A percentile compares a stretch with the other conserved stretches of the same genome.
phyloP scores from a whole-genome alignment of 2,888 invertebrate species.

The Agonopterix alstromeriana region DNA sequence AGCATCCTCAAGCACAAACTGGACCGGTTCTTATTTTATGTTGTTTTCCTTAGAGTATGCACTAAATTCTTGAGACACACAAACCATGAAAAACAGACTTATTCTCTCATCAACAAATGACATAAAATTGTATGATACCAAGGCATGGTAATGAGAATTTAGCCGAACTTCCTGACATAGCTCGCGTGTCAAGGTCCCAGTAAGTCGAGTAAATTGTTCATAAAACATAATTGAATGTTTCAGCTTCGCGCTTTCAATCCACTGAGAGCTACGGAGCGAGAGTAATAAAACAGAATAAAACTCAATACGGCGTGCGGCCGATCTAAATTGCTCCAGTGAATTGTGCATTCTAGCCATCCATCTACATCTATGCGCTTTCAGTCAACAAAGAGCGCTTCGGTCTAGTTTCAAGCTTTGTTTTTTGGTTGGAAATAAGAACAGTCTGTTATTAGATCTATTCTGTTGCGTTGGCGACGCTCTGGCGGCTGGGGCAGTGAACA shows the following conservation, averaged over 20 bases:
- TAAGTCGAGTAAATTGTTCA: conserved; percentile 31
- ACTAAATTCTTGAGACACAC: too few relatives aligned
- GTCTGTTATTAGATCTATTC: too few relatives aligned
- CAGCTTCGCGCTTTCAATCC: conserved; percentile 18
- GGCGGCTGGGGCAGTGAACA: too few relatives aligned
- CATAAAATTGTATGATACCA: conserved; percentile 13
- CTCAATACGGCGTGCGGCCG: neutral
- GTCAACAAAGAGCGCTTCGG: neutral
- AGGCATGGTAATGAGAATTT: conserved; percentile 27
- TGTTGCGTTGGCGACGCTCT: too few relatives aligned
- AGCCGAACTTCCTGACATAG: conserved; percentile 22
- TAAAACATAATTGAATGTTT: conserved; percentile 41
- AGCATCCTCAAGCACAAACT: too few relatives aligned
- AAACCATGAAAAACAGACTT: too few relatives aligned
- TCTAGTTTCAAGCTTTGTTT: neutral
- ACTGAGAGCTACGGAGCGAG: neutral
- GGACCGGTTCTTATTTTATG: too few relatives aligned
- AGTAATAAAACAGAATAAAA: too few relatives aligned
- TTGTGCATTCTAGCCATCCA: conserved; percentile 1
- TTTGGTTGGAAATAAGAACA: too few relatives aligned
- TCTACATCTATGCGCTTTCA: neutral
- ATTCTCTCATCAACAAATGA: neutral
- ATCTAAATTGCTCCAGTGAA: conserved; percentile 10
- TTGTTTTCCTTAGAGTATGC: too few relatives aligned
- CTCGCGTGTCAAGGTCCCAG: conserved; percentile 25